phyloP scores from a whole-genome alignment of 2,888 invertebrate genomes.

The Eubasilissa splendida region DNA sequence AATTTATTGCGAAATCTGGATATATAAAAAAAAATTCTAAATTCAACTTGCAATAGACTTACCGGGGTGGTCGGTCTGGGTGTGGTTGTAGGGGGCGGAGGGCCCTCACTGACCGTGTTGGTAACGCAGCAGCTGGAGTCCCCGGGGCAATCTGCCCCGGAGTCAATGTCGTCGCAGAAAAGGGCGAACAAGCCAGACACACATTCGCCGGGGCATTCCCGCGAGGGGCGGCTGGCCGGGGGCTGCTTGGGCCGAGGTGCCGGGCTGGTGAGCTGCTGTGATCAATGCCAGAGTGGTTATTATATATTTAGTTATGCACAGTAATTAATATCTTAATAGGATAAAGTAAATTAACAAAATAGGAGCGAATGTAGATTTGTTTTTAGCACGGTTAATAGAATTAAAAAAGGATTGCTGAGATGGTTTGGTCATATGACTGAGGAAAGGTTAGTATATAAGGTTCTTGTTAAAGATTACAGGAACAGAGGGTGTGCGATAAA shows the following conservation, averaged over 20 bases:
- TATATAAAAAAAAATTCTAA: no score
- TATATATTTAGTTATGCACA: no score
- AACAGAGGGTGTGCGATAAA: no score
- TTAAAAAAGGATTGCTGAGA: no score
- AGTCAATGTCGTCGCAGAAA: constrained; percentile 89
- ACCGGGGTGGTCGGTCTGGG: constrained; percentile 66
- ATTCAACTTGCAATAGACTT: constrained; percentile 39
- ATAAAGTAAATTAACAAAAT: neutral
- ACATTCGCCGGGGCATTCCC: constrained; percentile 88
- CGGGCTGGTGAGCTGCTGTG: constrained; percentile 54
- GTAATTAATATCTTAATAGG: no score
- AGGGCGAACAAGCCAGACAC: constrained; percentile 86
- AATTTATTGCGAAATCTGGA: no score
- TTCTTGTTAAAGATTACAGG: no score
- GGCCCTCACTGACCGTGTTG: constrained; percentile 65
- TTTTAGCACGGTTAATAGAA: no score
- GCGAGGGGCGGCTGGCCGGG: constrained; percentile 62
- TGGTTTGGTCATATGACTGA: no score
- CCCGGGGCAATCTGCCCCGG: constrained; percentile 82
- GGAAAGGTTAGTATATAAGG: no score
- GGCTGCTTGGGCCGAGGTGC: constrained; percentile 60
- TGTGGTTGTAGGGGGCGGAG: constrained; percentile 66
- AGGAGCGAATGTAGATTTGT: no score
- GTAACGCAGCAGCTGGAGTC: constrained; percentile 87
- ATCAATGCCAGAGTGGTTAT: neutral